Percentiles rank a stretch among this genome's conserved stretches.
Conservation (phyloP, 2,113 vertebrate genomes). For the Atractosteus spatula region DNA sequence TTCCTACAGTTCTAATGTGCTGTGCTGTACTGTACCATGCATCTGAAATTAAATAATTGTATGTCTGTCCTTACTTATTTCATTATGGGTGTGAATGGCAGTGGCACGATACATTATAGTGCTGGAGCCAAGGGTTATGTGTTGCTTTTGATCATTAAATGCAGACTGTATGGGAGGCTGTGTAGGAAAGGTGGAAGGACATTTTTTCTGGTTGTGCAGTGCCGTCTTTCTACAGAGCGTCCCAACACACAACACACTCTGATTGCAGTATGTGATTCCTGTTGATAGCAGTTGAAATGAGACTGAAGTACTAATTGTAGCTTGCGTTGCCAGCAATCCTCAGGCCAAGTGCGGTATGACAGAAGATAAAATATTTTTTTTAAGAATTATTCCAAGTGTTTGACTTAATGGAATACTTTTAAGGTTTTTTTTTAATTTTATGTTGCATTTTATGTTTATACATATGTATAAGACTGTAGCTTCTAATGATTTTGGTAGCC, state of each 20-base stretch:
- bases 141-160: conserved; percentile 9
- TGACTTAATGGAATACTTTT: no score
- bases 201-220: background rate
- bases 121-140: background rate
- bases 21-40: no score
- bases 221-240: background rate
- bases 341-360: no score
- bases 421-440: no score
- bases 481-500: no score
- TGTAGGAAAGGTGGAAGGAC: background rate
- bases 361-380: no score
- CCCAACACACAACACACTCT: background rate
- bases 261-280: background rate
- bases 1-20: no score
- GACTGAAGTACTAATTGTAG: no score
- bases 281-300: background rate
- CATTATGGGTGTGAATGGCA: background rate
- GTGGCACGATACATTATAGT: background rate
- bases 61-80: background rate
- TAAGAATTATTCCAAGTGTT: no score
- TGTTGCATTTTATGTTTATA: no score
- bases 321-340: no score
- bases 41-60: background rate
- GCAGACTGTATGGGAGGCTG: background rate
- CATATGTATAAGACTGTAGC: no score